Evolutionary conservation across 2,888 invertebrate species (phyloP), one percentile per base, ranked within the genome.

Genomic region (Hymenopus coronatus): DNA sequence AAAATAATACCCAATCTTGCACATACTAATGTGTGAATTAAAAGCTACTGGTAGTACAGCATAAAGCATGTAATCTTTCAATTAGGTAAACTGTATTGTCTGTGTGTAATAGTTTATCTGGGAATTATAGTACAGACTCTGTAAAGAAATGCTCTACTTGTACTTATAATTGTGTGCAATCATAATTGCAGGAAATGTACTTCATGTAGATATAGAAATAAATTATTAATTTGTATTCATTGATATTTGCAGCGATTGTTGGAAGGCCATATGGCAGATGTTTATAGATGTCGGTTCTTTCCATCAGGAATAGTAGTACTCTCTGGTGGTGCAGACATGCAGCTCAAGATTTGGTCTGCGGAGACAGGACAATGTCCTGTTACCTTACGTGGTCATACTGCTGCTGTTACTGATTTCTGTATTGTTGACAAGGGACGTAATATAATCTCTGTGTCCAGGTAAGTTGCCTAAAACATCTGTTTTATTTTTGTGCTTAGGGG

Each of bases 391-490:
- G 97, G 96, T 0, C 97, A 97, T 91, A 94, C 93, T 83, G 95
- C 94, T 94, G 94, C 96, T 33, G 93, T 97, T 8, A 93, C 94
- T 84, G 96, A 96, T 93, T 92, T 96, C 70, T 94, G 93, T 88
- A 94, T 96, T 90, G 93, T 97, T 88, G 96, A 96, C 54, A 94
- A 94, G 90, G 97, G 97, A 88, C 94, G 95, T 90, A 96, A 97
- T 93, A 93, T 97, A 83, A 93, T 97, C 87, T 96, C 96, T 88
- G 95, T 95, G 83, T 95, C 96, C 92, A 95, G 94, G 95, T 95
- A 93, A 92, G 93, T 90, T 25, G 12, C 12, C 1, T 40, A 40
- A 40, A 40, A 40, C 4, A 30, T 30, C 30, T 30, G 30, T 1
- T 40, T 40, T 40, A 1, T 40, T 9, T 12, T 40, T 40, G n/a